Base-by-base conservation (phyloP, 2,888 invertebrate genomes). In the Orthonevra nobilis region DNA sequence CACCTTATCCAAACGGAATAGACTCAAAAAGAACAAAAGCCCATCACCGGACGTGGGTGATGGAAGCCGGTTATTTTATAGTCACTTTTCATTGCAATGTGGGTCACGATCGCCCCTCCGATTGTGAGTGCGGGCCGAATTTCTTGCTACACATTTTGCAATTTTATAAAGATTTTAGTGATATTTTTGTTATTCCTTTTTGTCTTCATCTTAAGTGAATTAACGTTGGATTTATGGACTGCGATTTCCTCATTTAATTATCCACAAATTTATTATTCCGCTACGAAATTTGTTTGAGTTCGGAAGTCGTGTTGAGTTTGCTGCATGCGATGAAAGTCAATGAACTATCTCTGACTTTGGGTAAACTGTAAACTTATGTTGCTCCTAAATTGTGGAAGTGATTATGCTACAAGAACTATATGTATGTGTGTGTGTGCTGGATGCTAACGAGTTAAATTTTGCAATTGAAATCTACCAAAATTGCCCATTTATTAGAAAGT, bases 1-100 rank as follows among this genome's bases (percentile, higher is more conserved):
- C 28, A 14, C 32, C 30, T 60, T 46, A 60, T 40, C 50, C 50
- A 52, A 64, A 42, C 54, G 28, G 15, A 46, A 28, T 36, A 19
- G 14, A 15, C 26, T 36, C 36, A 36, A 34, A 30, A 54, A 28
- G 42, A 56, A 36, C 15, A 52, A 64, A 40, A 32, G 42, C 9
- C 12, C 17, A 36, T 19, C 66, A 66, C 54, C 66, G 66, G 66
- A 66, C 56, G 66, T 66, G 66, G 66, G 66, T 56, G 66, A 66
- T 56, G 66, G 56, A 66, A 66, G 66, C 36, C 42, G 15, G 17
- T 40, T 28, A 17, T 14, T 28, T 17, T 40, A 58, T 32, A 12
- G 42, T 14, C 54, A 28, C 56, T 56, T 66, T 44, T 46, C 56
- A 66, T 36, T 66, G 46, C 46, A 44, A 66, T 66, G 54, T 66